A percentile compares a stretch with the other conserved stretches of the same genome.
phyloP scores from a whole-genome alignment of 2,888 invertebrate species.

The Villa cingulata region DNA sequence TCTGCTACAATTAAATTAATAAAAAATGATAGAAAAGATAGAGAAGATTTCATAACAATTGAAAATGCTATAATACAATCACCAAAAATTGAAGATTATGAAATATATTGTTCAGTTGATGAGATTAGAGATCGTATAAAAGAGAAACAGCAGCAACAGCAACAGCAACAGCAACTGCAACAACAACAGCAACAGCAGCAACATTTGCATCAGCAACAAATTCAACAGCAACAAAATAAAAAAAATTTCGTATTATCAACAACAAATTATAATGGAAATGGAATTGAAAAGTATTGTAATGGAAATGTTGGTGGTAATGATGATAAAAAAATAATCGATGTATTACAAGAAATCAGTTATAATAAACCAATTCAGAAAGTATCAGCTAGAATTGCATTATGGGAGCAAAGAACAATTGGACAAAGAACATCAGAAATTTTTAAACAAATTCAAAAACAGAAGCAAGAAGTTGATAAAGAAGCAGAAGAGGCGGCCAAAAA shows the following conservation, averaged over 20 bases:
- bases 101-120: slow-evolving; percentile 54
- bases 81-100: slow-evolving; percentile 44
- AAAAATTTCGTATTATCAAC: background rate
- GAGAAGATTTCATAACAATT: background rate
- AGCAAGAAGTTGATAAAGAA: slow-evolving; percentile 42
- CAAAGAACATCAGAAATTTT: slow-evolving; percentile 51
- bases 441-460: slow-evolving; percentile 43
- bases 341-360: slow-evolving; percentile 35
- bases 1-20: slow-evolving; percentile 17
- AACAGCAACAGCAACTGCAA: background rate
- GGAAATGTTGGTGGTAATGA: too few relatives aligned
- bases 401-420: slow-evolving; percentile 53
- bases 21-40: too few relatives aligned
- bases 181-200: too few relatives aligned
- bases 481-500: slow-evolving; percentile 46
- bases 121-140: slow-evolving; percentile 45
- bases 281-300: too few relatives aligned
- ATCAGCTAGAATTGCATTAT: slow-evolving; percentile 48
- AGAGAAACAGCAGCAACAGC: slow-evolving; percentile 7
- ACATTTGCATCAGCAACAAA: background rate
- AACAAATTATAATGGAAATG: background rate
- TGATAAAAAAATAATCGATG: slow-evolving; percentile 7
- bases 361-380: slow-evolving; percentile 39
- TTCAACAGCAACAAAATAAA: background rate
- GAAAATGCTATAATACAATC: too few relatives aligned